Evolutionary conservation across 2,888 invertebrate genomes (phyloP), one percentile per base, ranked within the genome.

Genomic region (Cancer borealis): DNA sequence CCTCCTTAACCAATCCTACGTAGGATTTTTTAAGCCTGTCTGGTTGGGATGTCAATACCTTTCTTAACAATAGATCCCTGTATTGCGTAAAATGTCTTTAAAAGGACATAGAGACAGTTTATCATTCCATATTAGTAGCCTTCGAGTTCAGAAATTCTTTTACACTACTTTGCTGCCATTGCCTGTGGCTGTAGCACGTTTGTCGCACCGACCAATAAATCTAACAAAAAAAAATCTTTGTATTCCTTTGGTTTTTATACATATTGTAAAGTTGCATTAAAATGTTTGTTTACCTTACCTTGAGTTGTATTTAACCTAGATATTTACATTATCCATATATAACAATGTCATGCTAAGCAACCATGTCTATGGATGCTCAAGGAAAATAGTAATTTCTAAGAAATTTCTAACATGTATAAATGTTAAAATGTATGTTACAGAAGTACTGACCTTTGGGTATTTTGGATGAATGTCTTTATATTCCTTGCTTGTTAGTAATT

Each of bases 81-180:
- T 84, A 84, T 84, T 84, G 84, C 84, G 12, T 84, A 84, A 84
- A 84, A 26, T 93, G 91, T 91, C 91, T 54, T 87, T 91, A 91
- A 91, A 91, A 39, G 79, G 90, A 92, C 94, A 87, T 73, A 94
- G 94, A 73, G 92, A 90, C 91, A 91, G 73, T 91, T 73, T 91
- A 94, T 94, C 94, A 94, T 94, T 94, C 94, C 94, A 94, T 94
- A 94, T 89, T 92, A 94, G 92, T 94, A 94, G 90, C 94, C 92
- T 90, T 90, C 90, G 79, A 92, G 90, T 94, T 94, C 92, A 90
- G 94, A 94, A 91, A 60, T 92, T 79, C 92, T 92, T 94, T 94
- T 94, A 92, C 94, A 94, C 94, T 54, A 92, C 88, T 92, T 91
- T 87, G 92, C 92, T 94, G 94, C 92, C 91, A 93, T 94, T 94